Evolutionary conservation across 1,140 invertebrate species (phyloP), one percentile per base, ranked within the genome.

Genomic region (Drosophila pandora): DNA sequence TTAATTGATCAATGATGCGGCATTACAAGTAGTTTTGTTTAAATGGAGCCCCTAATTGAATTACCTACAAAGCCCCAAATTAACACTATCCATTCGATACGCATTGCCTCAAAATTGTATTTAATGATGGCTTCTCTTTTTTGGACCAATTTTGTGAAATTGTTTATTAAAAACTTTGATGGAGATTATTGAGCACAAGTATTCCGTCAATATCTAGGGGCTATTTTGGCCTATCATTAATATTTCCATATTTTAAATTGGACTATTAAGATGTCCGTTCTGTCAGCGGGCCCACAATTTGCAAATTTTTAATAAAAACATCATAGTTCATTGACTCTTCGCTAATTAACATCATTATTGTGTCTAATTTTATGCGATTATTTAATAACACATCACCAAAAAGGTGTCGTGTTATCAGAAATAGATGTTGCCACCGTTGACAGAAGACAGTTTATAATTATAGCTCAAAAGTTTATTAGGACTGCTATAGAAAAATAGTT

Each of bases 1-100:
- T 52, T 32, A 50, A 67, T 63, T 52, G 63, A 52, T 67, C 63
- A 50, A 64, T 52, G 59, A 64, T 64, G 59, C 48, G 64, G 63
- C 63, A 67, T 67, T 67, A 64, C 63, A 64, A 52, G 59, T 28
- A 43, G 28, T 41, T 34, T 49, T 25, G 13, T 17, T 37, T 45
- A 67, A 64, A 61, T 32, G 60, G 56, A 25, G 6, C 4, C 23
- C 21, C 22, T 49, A 65, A 67, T 67, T 67, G 60, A 67, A 67
- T 67, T 50, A 17, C 60, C 63, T 39, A 37, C 21, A 30, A 34
- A 41, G 9, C 34, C 28, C 34, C 21, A n/a, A 53, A 64, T 67
- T 67, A 67, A 67, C 63, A 67, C 63, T 21, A 45, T 64, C 3
- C 47, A 64, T 67, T 65, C 8, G 63, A 17, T 41, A 64, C 63